phyloP scores from a whole-genome alignment of 2,888 invertebrate genomes.

The Leptogaster cylindrica region DNA sequence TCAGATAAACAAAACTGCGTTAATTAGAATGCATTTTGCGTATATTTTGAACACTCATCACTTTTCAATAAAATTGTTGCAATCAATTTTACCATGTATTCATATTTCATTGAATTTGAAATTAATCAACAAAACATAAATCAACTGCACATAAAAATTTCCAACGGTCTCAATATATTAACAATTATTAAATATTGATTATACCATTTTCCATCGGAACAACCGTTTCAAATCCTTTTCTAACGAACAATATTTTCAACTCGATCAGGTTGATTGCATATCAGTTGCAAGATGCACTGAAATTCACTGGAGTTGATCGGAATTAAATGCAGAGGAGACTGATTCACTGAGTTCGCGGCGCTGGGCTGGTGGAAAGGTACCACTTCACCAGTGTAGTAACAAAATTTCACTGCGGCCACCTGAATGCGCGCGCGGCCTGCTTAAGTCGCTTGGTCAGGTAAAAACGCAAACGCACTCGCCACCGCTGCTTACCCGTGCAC shows the following conservation, averaged over 20 bases:
- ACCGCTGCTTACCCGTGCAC: too few species aligned
- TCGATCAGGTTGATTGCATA: not conserved
- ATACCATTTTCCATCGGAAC: constrained; percentile 2
- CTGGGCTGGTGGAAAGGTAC: too few species aligned
- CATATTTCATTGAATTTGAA: not conserved
- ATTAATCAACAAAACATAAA: not conserved
- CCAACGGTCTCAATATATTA: too few species aligned
- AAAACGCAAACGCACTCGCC: not conserved
- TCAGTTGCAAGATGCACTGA: not conserved
- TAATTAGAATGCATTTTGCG: not conserved
- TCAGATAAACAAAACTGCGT: too few species aligned
- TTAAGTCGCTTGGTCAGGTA: not conserved
- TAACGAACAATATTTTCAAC: not conserved
- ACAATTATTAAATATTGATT: too few species aligned
- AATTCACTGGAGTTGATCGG: not conserved
- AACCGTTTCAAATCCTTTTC: not conserved
- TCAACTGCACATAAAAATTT: not conserved
- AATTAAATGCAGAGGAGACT: not conserved
- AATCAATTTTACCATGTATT: not conserved
- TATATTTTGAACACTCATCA: not conserved
- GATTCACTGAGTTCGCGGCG: too few species aligned
- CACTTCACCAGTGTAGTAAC: not conserved
- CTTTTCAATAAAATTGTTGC: not conserved
- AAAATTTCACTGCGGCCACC: not conserved
- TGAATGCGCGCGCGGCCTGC: not conserved